Base-by-base conservation (phyloP, 2,888 invertebrate genomes). In the Creontiades dilutus region DNA sequence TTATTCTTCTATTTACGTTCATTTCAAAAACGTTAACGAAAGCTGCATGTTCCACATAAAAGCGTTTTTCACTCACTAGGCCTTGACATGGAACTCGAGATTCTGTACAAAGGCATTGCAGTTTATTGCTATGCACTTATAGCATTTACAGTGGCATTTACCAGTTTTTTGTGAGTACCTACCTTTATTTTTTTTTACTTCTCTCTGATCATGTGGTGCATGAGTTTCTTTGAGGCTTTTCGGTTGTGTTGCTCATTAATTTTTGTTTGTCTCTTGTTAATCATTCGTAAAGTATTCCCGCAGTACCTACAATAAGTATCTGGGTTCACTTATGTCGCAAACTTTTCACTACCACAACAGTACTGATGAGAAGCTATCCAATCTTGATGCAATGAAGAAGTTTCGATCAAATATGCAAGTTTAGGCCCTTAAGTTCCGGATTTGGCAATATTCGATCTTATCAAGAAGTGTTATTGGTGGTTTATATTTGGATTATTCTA, bases 151-250 rank as follows among this genome's bases (percentile, higher is more conserved):
- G 86, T 90, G 81, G 81, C 86, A 68, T 87, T 46, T 75, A 86
- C 90, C n/a, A 87, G 89, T 84, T 80, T 90, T 55, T 61, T 91
- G 91, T 91, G 90, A 91, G 91, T 91, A 91, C 90, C 68, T 61
- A 46, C 12, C 14, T 47, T 46, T 48, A 13, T 28, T 47, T 19
- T 23, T 68, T 68, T 0, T 19, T 9, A 46, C 46, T 78, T 37
- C 47, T 78, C 75, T 14, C 0, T 80, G 28, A 37, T 37, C n/a
- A 4, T 47, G 13, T 86, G 52, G 19, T 68, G 86, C 68, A 28
- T 86, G 57, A 19, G 78, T 16, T 0, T 78, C 19, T 78, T 12
- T 46, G 27, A 76, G 0, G 47, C 47, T 46, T 19, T 46, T 78
- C 16, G 16, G 37, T 27, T 23, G 0, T 68, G 3, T 52, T 14